phyloP scores from a whole-genome alignment of 30 jellyfish, hydroid and myxozoan genomes.

The Rhopilema esculentum region DNA sequence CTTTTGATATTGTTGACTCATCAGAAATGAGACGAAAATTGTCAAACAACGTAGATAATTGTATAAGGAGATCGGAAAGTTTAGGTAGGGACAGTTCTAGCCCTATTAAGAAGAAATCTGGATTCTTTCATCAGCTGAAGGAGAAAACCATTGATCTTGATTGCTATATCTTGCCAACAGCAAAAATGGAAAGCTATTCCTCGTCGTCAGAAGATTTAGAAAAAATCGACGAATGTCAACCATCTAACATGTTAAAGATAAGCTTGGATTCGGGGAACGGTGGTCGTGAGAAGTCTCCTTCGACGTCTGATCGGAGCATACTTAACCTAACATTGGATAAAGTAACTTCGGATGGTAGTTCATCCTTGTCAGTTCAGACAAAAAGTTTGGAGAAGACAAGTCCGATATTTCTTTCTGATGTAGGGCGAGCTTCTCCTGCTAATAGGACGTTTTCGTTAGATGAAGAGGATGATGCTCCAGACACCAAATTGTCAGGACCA shows the following conservation, averaged over 20 bases:
- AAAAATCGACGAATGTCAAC: not conserved
- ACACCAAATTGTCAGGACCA: not conserved
- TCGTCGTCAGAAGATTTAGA: not conserved
- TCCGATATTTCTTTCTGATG: slow-evolving; percentile 16
- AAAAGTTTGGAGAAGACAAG: not conserved
- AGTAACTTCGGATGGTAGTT: not conserved
- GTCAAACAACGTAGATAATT: not conserved
- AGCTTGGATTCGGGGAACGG: not conserved
- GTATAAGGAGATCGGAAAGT: slow-evolving; percentile 45
- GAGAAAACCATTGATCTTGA: slow-evolving; percentile 44
- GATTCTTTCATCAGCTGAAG: slow-evolving; percentile 62
- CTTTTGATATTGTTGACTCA: slow-evolving; percentile 29
- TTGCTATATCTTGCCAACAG: not conserved
- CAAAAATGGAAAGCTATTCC: not conserved
- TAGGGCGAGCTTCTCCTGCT: slow-evolving; percentile 47
- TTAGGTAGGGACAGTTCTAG: not conserved
- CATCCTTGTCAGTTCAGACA: not conserved
- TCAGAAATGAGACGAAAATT: slow-evolving; percentile 29
- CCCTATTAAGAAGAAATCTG: slow-evolving; percentile 39
- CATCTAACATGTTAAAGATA: not conserved
- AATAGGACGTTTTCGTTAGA: slow-evolving; percentile 49
- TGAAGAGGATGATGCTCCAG: not conserved
- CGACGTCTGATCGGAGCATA: not conserved
- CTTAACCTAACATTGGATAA: slow-evolving; percentile 9
- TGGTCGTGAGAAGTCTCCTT: not conserved